Base-by-base conservation (phyloP, 2,888 invertebrate genomes). In the Agrilus cyanescens region DNA sequence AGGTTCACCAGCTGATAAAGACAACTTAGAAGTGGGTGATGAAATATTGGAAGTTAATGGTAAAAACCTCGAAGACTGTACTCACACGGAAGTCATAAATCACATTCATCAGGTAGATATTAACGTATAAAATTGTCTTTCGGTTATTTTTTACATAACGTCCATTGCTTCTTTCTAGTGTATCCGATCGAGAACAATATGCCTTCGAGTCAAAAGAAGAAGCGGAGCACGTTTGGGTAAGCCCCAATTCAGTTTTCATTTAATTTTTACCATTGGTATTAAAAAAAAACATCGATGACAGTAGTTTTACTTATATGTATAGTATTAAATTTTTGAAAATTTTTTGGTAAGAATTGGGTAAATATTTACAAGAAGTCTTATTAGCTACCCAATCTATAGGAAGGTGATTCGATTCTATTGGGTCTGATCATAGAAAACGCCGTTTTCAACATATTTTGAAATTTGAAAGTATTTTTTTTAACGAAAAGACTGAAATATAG, bases 11-110 rank as follows among this genome's bases (percentile, higher is more conserved):
- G 93, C 93, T 44, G 94, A 95, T 63, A 83, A 85, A 69, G 94
- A 95, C 69, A 84, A 82, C 69, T 72, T 95, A 69, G 90, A 93
- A 73, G 83, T 95, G 60, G 94, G 91, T 47, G 95, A 97, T 71
- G 96, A 96, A 72, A 95, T 97, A 65, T 76, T 96, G 70, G 94
- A 94, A 71, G 90, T 97, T 54, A 97, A 97, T 68, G 96, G 95
- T 57, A 85, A 85, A 55, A 82, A 82, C 53, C 73, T 96, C 59
- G 90, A 93, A 59, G 87, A 93, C 68, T 87, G 88, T 68, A 85
- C 89, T 45, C 83, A 93, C 64, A 81, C 87, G 1, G 91, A 95
- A 70, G 88, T 95, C 60, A 85, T 95, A 57, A 83, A 85, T 30
- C 89, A 94, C 65, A 94, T 96, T 62, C 93, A 95, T 65, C 87